phyloP scores from a whole-genome alignment of 1,140 invertebrate genomes.

The Drosophila obscura region DNA sequence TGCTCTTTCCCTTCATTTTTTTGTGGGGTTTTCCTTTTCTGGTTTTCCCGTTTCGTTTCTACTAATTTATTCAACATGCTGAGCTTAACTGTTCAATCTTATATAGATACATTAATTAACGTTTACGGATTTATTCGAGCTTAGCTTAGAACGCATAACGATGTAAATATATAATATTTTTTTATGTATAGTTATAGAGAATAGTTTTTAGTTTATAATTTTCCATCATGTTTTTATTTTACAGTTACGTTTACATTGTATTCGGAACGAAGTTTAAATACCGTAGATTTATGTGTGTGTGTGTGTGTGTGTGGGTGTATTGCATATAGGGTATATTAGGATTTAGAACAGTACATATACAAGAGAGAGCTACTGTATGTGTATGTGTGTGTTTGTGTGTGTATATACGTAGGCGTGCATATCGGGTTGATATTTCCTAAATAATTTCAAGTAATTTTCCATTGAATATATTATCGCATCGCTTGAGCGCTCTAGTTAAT shows the following conservation, averaged over 20 bases:
- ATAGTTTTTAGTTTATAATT: conserved; percentile 42
- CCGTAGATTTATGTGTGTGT: conserved; percentile 53
- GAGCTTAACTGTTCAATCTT: conserved; percentile 63
- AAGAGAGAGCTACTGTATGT: conserved; percentile 39
- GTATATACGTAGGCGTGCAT: conserved; percentile 6
- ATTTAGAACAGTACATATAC: conserved; percentile 72
- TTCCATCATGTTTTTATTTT: conserved; percentile 46
- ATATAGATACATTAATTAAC: conserved; percentile 71
- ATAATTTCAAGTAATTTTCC: conserved; percentile 48
- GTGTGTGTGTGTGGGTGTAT: conserved; percentile 27
- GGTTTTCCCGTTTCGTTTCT: conserved; percentile 41
- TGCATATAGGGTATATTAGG: conserved; percentile 23
- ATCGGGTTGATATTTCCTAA: conserved; percentile 24
- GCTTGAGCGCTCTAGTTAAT: conserved; percentile 28
- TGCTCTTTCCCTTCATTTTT: conserved; percentile 25
- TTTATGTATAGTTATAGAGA: conserved; percentile 36
- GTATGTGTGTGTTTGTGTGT: conserved; percentile 38
- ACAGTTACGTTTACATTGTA: conserved; percentile 64
- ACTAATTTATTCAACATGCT: conserved; percentile 73
- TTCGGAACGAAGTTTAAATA: conserved; percentile 69
- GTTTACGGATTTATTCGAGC: conserved; percentile 73
- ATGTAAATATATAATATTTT: conserved; percentile 59
- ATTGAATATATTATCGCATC: conserved; percentile 33
- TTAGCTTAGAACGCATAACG: conserved; percentile 79
- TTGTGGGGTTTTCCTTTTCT: conserved; percentile 32